Conservation (phyloP, 37 sponge, comb jelly and placozoan genomes). For the Axinella damicornis region DNA sequence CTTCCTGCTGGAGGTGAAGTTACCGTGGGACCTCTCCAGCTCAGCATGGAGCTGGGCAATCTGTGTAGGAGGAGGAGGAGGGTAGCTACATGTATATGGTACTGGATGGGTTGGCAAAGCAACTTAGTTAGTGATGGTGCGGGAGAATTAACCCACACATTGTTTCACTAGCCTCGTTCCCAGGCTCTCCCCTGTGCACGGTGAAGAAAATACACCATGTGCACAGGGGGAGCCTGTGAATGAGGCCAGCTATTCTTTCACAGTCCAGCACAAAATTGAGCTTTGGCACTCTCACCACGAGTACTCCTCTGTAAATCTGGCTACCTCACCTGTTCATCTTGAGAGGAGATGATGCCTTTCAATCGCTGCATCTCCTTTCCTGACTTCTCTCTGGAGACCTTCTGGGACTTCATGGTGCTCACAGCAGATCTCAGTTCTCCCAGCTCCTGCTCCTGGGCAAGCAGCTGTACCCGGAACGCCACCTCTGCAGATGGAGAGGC, state of each 20-base stretch:
- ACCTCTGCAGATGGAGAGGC: constrained; percentile 19
- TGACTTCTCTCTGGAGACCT: constrained; percentile 26
- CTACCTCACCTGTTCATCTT: constrained; percentile 56
- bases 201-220: too few species aligned
- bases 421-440: constrained; percentile 30
- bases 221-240: too few species aligned
- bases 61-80: constrained; percentile 1
- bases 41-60: constrained; percentile 32
- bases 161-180: too few species aligned
- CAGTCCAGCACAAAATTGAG: too few species aligned
- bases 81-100: not conserved
- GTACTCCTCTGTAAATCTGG: too few species aligned
- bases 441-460: constrained; percentile 48
- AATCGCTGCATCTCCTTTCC: constrained; percentile 29
- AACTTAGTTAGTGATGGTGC: too few species aligned
- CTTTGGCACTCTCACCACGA: too few species aligned
- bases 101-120: not conserved
- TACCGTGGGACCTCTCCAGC: constrained; percentile 16
- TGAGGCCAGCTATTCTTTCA: too few species aligned
- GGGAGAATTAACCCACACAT: too few species aligned
- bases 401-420: constrained; percentile 1
- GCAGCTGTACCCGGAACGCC: constrained; percentile 48
- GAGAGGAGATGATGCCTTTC: constrained; percentile 44
- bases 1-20: not conserved
- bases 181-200: too few species aligned